phyloP scores from a whole-genome alignment of 2,797 vertebrate genomes.

The Pitangus sulphuratus region DNA sequence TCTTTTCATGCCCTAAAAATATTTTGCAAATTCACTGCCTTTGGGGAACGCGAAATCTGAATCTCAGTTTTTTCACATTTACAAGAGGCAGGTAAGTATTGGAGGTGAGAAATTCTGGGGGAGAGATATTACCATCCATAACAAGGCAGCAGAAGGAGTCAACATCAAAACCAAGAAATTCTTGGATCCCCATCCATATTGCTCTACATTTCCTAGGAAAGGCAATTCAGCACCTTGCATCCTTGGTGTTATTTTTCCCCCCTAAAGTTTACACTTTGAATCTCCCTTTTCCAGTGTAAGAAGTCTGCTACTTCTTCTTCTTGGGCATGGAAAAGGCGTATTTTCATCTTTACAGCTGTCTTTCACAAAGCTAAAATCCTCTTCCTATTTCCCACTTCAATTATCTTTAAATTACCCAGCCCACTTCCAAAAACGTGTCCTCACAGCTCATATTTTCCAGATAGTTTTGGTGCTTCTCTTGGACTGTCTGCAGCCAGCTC shows the following conservation, averaged over 20 bases:
- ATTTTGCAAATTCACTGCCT: not conserved
- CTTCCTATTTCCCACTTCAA: not conserved
- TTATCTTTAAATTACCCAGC: not conserved
- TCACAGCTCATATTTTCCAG: not conserved
- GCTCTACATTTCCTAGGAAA: not conserved
- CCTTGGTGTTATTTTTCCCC: not conserved
- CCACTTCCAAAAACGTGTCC: not conserved
- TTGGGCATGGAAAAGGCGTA: not conserved
- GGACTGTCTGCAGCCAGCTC: not conserved
- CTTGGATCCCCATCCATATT: not conserved
- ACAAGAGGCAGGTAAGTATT: not conserved
- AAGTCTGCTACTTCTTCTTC: not conserved
- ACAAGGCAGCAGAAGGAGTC: not conserved
- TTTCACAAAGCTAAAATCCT: not conserved
- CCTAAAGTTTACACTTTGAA: not conserved
- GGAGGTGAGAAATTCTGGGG: not conserved
- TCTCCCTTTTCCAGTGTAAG: not conserved
- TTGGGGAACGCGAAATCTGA: not conserved
- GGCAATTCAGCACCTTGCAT: not conserved
- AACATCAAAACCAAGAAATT: not conserved
- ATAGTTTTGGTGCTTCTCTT: not conserved
- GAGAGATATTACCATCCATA: not conserved
- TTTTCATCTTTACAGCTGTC: not conserved
- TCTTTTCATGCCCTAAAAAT: not conserved
- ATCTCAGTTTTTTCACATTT: not conserved